phyloP scores from a whole-genome alignment of 1,140 invertebrate species.

The Cepaea nemoralis region DNA sequence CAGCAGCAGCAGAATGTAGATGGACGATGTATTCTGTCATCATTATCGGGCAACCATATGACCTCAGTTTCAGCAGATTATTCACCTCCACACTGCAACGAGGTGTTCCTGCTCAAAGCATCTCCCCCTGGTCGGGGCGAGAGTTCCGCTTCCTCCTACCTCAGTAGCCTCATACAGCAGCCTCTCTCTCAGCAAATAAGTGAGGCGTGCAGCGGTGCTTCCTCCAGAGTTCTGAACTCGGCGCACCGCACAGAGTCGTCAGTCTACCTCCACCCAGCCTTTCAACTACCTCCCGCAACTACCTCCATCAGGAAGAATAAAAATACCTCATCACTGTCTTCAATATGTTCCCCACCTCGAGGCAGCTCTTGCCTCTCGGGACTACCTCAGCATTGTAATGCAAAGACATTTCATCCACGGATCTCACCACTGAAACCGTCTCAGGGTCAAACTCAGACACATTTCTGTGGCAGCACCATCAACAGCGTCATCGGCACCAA shows the following conservation, averaged over 20 bases:
- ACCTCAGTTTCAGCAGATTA: not conserved
- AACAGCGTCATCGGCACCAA: not conserved
- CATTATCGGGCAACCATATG: slow-evolving; percentile 11
- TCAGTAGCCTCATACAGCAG: slow-evolving; percentile 31
- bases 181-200: not conserved
- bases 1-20: slow-evolving; percentile 28
- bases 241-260: slow-evolving; percentile 13
- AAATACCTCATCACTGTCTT: slow-evolving; percentile 35
- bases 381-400: not conserved
- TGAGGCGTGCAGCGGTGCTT: not conserved
- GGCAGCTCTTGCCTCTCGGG: no score
- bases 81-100: not conserved
- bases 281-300: slow-evolving; percentile 43
- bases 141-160: slow-evolving; percentile 21
- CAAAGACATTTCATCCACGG: not conserved
- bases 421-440: not conserved
- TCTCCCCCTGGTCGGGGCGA: not conserved
- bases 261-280: slow-evolving; percentile 43
- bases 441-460: not conserved
- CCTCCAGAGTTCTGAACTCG: not conserved
- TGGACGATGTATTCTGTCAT: slow-evolving; percentile 14
- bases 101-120: not conserved
- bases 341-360: not conserved
- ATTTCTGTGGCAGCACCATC: not conserved
- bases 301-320: slow-evolving; percentile 31